Evolutionary conservation across 2,797 vertebrate species (phyloP).

Genomic region (Enteromius thamalakanensis): DNA sequence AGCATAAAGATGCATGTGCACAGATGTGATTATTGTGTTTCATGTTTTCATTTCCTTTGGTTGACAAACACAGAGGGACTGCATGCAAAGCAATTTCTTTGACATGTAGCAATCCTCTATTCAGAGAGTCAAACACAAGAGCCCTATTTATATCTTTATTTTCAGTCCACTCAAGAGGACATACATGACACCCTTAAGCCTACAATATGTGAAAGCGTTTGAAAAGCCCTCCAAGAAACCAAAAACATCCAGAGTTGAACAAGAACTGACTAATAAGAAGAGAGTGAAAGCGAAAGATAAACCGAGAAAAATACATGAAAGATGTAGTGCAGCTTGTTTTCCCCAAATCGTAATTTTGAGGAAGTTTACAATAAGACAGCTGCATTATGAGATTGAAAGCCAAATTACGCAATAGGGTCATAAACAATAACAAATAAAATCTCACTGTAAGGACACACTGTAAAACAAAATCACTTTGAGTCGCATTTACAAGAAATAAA

Average conservation of each 20-base stretch:
- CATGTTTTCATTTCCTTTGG: not conserved
- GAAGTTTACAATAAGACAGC: not conserved
- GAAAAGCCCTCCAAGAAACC: constrained; percentile 2
- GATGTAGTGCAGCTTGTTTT: not conserved
- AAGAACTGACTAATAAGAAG: not conserved
- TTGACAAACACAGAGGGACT: not conserved
- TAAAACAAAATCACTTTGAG: not conserved
- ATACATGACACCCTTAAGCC: not conserved
- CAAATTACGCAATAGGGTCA: not conserved
- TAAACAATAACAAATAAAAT: not conserved
- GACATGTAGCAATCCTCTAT: not conserved
- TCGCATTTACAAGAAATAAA: not conserved
- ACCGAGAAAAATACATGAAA: not conserved
- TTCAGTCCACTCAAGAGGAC: constrained; percentile 1
- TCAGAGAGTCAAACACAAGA: not conserved
- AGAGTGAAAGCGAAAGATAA: not conserved
- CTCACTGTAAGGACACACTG: not conserved
- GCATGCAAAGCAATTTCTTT: not conserved
- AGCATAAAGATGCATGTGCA: not conserved
- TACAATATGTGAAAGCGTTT: constrained; percentile 4
- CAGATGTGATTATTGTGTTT: not conserved
- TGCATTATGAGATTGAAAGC: not conserved
- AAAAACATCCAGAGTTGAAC: not conserved
- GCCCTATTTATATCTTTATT: constrained; percentile 25
- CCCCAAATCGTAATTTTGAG: constrained; percentile 6